Conservation (phyloP, 2,113 vertebrate species). For the Piprites chloris region DNA sequence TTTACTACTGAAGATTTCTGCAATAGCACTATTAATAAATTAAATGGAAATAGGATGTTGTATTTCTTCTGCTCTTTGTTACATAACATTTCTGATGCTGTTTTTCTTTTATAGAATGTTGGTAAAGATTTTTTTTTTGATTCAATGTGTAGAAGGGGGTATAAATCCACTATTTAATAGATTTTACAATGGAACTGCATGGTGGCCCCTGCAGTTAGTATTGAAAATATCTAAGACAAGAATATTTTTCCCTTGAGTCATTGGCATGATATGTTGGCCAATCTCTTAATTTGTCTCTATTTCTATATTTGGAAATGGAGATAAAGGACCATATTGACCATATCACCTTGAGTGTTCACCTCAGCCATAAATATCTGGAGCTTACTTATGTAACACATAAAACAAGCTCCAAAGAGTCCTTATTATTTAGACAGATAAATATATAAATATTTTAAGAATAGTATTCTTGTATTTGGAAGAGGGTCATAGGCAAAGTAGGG, state of each 20-base stretch:
- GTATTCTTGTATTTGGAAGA: not conserved
- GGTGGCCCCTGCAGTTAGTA: not conserved
- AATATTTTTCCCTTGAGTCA: not conserved
- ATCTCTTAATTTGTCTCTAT: not conserved
- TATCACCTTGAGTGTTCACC: not conserved
- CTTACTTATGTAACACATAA: not conserved
- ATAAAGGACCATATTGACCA: not conserved
- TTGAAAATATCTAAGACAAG: not conserved
- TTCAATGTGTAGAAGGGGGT: fast-evolving
- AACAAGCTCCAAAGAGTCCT: not conserved
- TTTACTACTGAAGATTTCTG: not conserved
- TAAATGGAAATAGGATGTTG: not conserved
- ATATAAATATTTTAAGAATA: not conserved
- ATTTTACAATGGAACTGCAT: not conserved
- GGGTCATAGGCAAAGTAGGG: not conserved
- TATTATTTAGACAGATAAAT: not conserved
- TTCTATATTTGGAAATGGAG: not conserved
- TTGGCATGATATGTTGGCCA: not conserved
- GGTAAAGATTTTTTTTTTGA: not conserved
- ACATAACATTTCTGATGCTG: not conserved
- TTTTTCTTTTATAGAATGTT: not conserved
- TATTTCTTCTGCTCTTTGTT: not conserved
- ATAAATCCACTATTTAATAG: not conserved
- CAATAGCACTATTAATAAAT: not conserved
- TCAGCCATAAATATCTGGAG: not conserved